phyloP scores from a whole-genome alignment of 2,888 invertebrate species.

The Aphidoletes aphidimyza region DNA sequence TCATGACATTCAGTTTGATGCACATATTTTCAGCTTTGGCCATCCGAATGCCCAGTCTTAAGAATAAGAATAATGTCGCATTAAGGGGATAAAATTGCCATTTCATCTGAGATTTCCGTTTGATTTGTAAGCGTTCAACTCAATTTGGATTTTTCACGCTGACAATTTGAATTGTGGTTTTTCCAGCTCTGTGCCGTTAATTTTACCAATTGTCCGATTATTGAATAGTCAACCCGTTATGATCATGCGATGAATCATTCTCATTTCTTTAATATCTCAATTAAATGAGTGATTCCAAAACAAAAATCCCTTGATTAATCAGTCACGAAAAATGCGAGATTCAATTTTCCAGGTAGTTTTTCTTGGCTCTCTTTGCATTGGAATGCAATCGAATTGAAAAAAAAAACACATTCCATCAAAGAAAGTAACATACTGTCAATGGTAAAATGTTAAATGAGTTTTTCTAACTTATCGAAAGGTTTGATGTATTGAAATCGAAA shows the following conservation, averaged over 20 bases:
- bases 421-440: neutral
- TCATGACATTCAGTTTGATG: neutral
- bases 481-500: neutral
- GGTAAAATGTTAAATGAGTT: neutral
- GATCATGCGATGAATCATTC: conserved; percentile 29
- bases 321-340: neutral
- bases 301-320: neutral
- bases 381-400: neutral
- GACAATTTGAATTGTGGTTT: neutral
- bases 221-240: neutral
- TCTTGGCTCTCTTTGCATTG: neutral
- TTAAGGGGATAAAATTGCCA: neutral
- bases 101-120: neutral
- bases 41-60: neutral
- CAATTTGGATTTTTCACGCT: neutral
- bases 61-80: neutral
- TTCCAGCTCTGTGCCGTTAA: neutral
- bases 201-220: neutral
- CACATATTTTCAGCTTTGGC: too few relatives aligned
- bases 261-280: too few relatives aligned
- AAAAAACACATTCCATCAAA: neutral
- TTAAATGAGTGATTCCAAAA: neutral
- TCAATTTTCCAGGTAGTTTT: neutral
- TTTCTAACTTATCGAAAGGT: neutral
- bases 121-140: neutral